These are phyloP conservation scores for Natator depressus DNA, from an alignment of 2,113 vertebrate genomes.

Conservation along the genomic window DNA sequence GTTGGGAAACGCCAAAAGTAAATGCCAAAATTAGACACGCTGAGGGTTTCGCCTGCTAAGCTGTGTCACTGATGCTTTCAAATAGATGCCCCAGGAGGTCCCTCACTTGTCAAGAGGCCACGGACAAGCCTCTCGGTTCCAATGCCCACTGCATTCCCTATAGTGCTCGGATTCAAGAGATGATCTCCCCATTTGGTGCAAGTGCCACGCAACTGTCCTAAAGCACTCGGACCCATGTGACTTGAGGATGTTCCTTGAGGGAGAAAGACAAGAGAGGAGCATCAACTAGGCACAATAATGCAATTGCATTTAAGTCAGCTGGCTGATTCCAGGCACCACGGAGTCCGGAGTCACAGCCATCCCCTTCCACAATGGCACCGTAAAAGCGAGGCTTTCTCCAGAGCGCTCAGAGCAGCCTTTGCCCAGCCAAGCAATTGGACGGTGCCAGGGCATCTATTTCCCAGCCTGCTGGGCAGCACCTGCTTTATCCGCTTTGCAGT, in stretches of 20 bases:
- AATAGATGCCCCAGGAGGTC: not conserved
- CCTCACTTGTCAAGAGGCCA: not conserved
- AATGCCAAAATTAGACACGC: not conserved
- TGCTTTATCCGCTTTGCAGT: not conserved
- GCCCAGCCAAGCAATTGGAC: not conserved
- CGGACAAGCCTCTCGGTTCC: not conserved
- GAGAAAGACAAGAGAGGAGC: not conserved
- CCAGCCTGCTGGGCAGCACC: constrained; percentile 1
- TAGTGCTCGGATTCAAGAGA: not conserved
- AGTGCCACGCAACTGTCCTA: not conserved
- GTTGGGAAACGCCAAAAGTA: not conserved
- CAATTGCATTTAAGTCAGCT: not conserved
- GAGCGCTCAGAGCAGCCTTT: not conserved
- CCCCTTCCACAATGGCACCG: not conserved
- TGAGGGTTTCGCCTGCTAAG: not conserved
- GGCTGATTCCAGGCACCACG: accelerated
- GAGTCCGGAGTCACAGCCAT: not conserved
- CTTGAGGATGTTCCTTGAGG: not conserved
- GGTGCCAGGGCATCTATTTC: not conserved
- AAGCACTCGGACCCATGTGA: too few relatives aligned
- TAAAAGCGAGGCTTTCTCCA: not conserved
- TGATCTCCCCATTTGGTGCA: too few relatives aligned
- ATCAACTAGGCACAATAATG: not conserved
- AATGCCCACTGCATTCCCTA: not conserved
- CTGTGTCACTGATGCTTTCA: too few relatives aligned